Percentiles rank a stretch among this genome's conserved stretches.
phyloP scores from a whole-genome alignment of 2,888 invertebrate species.

The Erannis defoliaria region DNA sequence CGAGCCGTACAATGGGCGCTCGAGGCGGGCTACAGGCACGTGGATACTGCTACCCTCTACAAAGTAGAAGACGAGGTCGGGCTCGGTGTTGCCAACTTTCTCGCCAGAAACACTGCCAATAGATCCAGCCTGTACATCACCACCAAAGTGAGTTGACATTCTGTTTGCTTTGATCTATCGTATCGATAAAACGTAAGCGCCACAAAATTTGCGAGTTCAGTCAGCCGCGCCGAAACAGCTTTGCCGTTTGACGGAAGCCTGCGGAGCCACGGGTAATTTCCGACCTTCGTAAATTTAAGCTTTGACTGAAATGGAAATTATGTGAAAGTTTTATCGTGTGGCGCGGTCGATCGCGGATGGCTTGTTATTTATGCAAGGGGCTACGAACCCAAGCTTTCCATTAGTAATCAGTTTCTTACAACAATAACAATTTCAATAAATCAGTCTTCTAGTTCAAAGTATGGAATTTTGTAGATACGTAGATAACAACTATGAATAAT shows the following conservation, averaged over 20 bases:
- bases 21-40: slow-evolving; percentile 92
- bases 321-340: slow-evolving; percentile 43
- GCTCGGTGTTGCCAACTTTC: slow-evolving; percentile 89
- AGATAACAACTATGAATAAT: background rate
- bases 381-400: slow-evolving; percentile 33
- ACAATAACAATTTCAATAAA: background rate
- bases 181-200: slow-evolving; percentile 39
- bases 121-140: slow-evolving; percentile 92
- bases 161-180: slow-evolving; percentile 39
- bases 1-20: slow-evolving; percentile 90
- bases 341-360: slow-evolving; percentile 37
- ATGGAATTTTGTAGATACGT: background rate
- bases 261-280: slow-evolving; percentile 41
- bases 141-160: slow-evolving; percentile 88
- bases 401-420: slow-evolving; percentile 17
- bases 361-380: slow-evolving; percentile 37
- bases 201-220: slow-evolving; percentile 41
- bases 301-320: slow-evolving; percentile 44
- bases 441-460: background rate
- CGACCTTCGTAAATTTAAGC: slow-evolving; percentile 44
- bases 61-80: slow-evolving; percentile 92
- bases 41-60: slow-evolving; percentile 93
- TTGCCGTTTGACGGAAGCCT: slow-evolving; percentile 45
- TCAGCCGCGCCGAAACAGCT: slow-evolving; percentile 41
- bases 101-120: slow-evolving; percentile 87